These are phyloP conservation scores for Gobio occitaniae DNA, from an alignment of 2,797 vertebrate genomes.

Conservation along the genomic window DNA sequence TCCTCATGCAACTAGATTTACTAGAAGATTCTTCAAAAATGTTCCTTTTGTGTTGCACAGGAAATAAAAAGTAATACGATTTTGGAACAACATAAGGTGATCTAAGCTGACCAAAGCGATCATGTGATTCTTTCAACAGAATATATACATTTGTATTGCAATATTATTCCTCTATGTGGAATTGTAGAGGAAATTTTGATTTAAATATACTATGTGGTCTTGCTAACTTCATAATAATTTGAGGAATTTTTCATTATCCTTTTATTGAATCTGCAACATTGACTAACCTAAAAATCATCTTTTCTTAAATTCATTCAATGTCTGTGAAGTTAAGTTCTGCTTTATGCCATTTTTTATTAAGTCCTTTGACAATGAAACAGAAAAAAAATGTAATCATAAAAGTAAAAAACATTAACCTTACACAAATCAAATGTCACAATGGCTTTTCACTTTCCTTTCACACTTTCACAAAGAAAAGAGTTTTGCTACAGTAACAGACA, in stretches of 20 bases:
- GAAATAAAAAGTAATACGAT: background rate
- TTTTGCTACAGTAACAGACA: background rate
- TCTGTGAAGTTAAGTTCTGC: background rate
- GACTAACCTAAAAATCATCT: background rate
- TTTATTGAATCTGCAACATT: background rate
- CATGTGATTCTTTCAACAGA: background rate
- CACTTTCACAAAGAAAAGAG: background rate
- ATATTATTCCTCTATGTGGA: background rate
- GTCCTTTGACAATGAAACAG: background rate
- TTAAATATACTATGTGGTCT: background rate
- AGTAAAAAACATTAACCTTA: conserved; percentile 1
- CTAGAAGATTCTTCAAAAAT: background rate
- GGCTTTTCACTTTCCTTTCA: background rate
- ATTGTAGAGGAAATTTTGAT: background rate
- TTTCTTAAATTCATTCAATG: background rate
- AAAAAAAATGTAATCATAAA: background rate
- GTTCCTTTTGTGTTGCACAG: background rate
- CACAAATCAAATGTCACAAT: conserved; percentile 22
- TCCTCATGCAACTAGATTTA: background rate
- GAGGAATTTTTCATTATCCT: background rate
- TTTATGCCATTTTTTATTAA: background rate
- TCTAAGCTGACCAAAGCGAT: background rate
- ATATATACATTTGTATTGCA: background rate
- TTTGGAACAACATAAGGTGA: background rate
- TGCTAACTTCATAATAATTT: background rate